A percentile compares a stretch with the other conserved stretches of the same genome.
Conservation (phyloP, 2,797 vertebrate species). For the Myotis pilosus region DNA sequence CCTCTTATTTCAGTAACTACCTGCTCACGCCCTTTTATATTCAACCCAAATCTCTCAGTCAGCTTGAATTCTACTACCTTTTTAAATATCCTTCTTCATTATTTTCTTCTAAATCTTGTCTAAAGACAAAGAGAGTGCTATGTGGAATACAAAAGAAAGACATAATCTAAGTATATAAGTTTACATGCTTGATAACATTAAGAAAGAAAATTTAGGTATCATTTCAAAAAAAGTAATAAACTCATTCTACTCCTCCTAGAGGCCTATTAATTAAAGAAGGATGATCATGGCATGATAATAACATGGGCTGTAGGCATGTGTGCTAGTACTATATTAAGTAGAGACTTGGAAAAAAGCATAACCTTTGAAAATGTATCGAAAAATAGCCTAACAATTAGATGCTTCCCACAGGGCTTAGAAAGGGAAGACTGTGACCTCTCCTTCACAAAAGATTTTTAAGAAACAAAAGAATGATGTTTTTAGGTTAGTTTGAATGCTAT, state of each 20-base stretch:
- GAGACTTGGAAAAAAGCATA: slow-evolving; percentile 24
- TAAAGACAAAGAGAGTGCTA: neutral
- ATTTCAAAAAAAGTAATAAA: slow-evolving; percentile 29
- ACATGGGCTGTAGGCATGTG: neutral
- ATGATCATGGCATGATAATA: neutral
- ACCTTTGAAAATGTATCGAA: slow-evolving; percentile 49
- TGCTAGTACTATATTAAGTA: neutral
- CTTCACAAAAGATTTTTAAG: slow-evolving; percentile 42
- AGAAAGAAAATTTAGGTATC: neutral
- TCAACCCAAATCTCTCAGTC: neutral
- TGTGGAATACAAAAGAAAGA: neutral
- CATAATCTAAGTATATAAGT: neutral
- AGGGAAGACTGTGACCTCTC: slow-evolving; percentile 1
- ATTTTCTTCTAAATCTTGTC: neutral
- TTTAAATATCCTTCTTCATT: neutral
- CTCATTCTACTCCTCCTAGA: neutral
- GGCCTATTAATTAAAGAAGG: slow-evolving; percentile 9
- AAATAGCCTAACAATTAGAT: slow-evolving; percentile 53
- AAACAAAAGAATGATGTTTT: slow-evolving; percentile 29
- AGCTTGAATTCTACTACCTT: neutral
- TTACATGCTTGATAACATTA: neutral
- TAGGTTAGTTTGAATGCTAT: neutral
- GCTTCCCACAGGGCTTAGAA: slow-evolving; percentile 5
- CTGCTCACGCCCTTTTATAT: neutral
- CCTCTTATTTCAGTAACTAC: neutral